Evolutionary conservation across 1,140 invertebrate genomes (phyloP), one percentile per base, ranked within the genome.

Genomic region (Panagrolaimus sp.): DNA sequence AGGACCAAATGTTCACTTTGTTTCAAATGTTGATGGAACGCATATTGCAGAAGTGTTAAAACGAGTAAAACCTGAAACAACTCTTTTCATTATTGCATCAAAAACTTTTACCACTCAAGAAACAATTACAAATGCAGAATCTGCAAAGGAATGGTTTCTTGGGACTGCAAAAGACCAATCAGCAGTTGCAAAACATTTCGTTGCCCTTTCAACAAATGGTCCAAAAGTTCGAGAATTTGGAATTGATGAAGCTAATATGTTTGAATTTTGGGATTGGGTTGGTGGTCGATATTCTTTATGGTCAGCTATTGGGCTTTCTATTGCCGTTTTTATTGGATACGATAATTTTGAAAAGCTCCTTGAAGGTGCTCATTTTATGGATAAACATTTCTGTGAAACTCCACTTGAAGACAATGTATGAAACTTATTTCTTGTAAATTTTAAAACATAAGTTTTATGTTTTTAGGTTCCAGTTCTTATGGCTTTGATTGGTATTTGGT

Each of bases 41-140:
- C 96, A 99, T 84, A 86, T 98, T 76, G 92, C 91, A 5, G 92
- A 97, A 85, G 91, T 78, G 25, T 91, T 98, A 57, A 94, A 93
- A 80, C 90, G 90, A 79, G 83, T 98, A 5, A 89, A 91, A 84
- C 90, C 93, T 4, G 93, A 98, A 84, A 96, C 93, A 0, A 90
- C 91, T 4, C 85, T 99, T 1, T 99, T 99, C 84, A 96, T 99
- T 78, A 92, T 99, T 83, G 96, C 96, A 11, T 98, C 94, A 1
- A 98, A 99, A 86, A 98, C 95, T 0, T 98, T 97, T 83, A 98
- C 95, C 9, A 99, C 96, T 1, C 95, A 98, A 84, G 96, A 99
- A 87, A 99, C 96, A 2, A 96, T 99, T 73, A 98, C 96, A 16
- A 99, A 99, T 86, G 96, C 96, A 5, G 90, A 89, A 5, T 96